A percentile compares a stretch with the other conserved stretches of the same genome.
Conservation (phyloP, 2,797 vertebrate genomes). For the Poecile montanus region DNA sequence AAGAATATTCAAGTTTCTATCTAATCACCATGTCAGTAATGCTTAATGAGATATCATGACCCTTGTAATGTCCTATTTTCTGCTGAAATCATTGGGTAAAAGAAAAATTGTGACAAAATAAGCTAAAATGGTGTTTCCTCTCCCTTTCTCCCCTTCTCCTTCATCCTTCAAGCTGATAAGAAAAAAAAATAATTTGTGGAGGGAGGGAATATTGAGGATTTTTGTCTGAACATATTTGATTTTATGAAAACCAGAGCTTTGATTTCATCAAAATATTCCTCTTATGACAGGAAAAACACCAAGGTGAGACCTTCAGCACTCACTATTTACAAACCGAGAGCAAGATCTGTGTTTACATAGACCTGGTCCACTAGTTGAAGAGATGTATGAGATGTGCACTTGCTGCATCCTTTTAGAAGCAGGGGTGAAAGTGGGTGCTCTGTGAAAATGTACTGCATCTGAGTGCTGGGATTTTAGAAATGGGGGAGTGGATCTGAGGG, state of each 20-base stretch:
- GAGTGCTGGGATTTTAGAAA: neutral
- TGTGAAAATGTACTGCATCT: neutral
- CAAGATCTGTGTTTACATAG: neutral
- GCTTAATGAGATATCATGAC: neutral
- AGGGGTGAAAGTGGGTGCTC: neutral
- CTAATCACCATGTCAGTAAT: neutral
- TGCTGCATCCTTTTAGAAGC: neutral
- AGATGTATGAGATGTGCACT: neutral
- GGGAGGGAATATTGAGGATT: neutral
- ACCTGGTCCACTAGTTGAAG: neutral
- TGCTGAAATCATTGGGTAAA: neutral
- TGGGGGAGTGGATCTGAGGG: neutral
- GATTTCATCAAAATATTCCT: neutral
- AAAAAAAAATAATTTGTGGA: neutral
- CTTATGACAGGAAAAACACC: neutral
- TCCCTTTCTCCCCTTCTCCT: rapidly evolving
- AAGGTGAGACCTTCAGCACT: neutral
- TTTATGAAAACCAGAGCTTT: neutral
- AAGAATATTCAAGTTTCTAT: neutral
- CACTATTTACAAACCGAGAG: neutral
- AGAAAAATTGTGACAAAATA: neutral
- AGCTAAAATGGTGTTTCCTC: neutral
- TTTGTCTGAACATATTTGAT: neutral
- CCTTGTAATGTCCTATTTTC: neutral
- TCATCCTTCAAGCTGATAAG: neutral